Evolutionary conservation across 2,113 vertebrate genomes (phyloP).

Genomic region (Oceanites oceanicus): DNA sequence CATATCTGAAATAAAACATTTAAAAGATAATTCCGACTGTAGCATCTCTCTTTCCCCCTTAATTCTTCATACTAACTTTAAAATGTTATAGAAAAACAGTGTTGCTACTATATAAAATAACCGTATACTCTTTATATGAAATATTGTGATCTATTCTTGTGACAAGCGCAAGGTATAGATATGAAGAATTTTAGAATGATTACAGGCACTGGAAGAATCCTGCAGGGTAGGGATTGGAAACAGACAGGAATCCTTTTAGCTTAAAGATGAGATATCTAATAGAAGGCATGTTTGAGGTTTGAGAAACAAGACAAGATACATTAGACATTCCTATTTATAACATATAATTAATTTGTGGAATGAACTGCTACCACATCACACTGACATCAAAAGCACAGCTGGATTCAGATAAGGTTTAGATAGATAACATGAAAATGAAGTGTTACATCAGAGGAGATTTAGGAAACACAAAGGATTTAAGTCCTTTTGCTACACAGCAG

Average conservation of each 20-base stretch:
- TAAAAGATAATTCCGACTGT: not conserved
- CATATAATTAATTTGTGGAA: slow-evolving; percentile 18
- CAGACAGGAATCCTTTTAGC: not conserved
- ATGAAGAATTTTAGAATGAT: not conserved
- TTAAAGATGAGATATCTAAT: not conserved
- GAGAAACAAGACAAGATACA: slow-evolving; percentile 16
- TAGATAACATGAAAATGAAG: slow-evolving; percentile 5
- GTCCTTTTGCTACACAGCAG: not conserved
- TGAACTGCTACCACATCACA: not conserved
- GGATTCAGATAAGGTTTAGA: slow-evolving; percentile 6
- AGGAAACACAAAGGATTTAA: not conserved
- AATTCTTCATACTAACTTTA: not conserved
- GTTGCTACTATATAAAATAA: not conserved
- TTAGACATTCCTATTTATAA: slow-evolving; percentile 9
- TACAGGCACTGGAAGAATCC: not conserved
- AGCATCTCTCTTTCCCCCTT: not conserved
- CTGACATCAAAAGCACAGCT: slow-evolving; percentile 11
- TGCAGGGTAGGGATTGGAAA: slow-evolving; percentile 4
- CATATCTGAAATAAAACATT: not conserved
- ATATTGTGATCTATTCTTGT: not conserved
- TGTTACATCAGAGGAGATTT: not conserved
- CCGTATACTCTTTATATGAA: not conserved
- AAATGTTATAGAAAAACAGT: not conserved
- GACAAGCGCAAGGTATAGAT: not conserved
- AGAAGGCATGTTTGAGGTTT: not conserved